Evolutionary conservation across 2,113 vertebrate species (phyloP), one percentile per base, ranked within the genome.

Genomic region (Geococcyx californianus): DNA sequence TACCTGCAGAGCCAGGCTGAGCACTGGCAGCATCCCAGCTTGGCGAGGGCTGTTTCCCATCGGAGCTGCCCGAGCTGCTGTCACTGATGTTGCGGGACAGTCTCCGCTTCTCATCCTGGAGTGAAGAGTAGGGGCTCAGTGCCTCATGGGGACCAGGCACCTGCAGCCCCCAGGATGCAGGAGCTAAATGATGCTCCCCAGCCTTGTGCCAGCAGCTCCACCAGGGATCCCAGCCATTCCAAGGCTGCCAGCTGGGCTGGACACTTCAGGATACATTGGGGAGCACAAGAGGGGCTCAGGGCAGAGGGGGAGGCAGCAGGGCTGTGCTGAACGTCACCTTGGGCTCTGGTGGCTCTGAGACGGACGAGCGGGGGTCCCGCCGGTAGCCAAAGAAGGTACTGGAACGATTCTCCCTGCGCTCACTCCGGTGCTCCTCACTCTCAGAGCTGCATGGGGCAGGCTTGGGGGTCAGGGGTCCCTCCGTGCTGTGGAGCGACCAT

Each of bases 231-330:
- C 15, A 4, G 21, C 52, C 2, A 2, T 12, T 3, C 17, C n/a
- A n/a, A 13, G 26, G 49, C 72, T 76, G 63, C 3, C 0, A 0
- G 34, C 25, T 17, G 49, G 17, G 7, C 36, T 29, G 17, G 86
- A 12, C 33, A 10, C 29, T 84, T 28, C 34, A 29, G 26, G 33
- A 60, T 2, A 4, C 23, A 5, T 9, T 4, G 25, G 7, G 19
- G 29, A 51, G 28, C 3, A 2, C 0, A 0, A 70, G 77, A 1
- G 1, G 31, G 10, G 3, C 3, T 13, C 9, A 2, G 5, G 40
- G 26, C 47, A 55, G n/a, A 29, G n/a, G n/a, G n/a, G 40, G 33
- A 11, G n/a, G 33, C 28, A 14, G 7, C 33, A 5, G 73, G 59
- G 55, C 54, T 16, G n/a, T 26, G 73, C 80, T 29, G 25, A 69